phyloP scores from a whole-genome alignment of 1,140 invertebrate genomes.

The Idris sp. region DNA sequence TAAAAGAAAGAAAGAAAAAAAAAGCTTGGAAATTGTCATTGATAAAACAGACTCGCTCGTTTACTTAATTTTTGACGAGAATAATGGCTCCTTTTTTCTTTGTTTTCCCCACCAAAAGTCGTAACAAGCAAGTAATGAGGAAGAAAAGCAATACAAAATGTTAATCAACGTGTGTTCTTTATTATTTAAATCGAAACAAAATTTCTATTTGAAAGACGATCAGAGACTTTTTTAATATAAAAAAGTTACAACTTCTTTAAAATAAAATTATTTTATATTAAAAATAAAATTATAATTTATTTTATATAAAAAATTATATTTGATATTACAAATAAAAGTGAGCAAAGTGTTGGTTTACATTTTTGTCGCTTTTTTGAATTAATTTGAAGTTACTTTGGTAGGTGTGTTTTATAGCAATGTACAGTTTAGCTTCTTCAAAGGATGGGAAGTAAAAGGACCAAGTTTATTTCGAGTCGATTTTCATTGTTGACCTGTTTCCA shows the following conservation, averaged over 20 bases:
- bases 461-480: neutral
- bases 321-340: no score
- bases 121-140: conserved; percentile 25
- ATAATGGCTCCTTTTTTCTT: conserved; percentile 27
- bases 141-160: conserved; percentile 27
- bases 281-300: no score
- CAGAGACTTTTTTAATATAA: no score
- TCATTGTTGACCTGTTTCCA: conserved; percentile 12
- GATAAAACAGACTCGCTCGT: conserved; percentile 57
- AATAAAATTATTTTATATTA: no score
- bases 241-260: no score
- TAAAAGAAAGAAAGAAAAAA: neutral
- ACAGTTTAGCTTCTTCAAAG: conserved; percentile 52
- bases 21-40: conserved; percentile 28
- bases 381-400: conserved; percentile 53
- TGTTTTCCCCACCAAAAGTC: conserved; percentile 12
- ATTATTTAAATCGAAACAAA: no score
- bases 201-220: no score
- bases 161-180: conserved; percentile 45
- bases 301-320: no score
- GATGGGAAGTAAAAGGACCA: neutral
- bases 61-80: conserved; percentile 38
- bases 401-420: conserved; percentile 56
- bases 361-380: no score
- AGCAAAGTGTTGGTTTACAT: no score